Percentiles rank a stretch among this genome's conserved stretches.
These are phyloP conservation scores for Berghia stephanieae DNA, from an alignment of 1,140 invertebrate species.

Conservation along the genomic window DNA sequence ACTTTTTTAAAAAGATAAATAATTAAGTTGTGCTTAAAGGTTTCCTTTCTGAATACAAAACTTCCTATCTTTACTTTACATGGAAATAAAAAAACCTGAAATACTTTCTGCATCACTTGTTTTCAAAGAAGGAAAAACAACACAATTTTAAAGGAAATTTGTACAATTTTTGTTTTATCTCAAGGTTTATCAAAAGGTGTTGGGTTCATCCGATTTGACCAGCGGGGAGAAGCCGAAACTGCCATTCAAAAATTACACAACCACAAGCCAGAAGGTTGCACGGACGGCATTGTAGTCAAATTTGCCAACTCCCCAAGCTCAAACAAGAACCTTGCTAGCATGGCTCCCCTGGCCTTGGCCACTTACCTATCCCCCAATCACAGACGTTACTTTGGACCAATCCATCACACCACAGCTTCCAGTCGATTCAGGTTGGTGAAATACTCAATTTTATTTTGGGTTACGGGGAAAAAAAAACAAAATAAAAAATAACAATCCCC, in stretches of 20 bases:
- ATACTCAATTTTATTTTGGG: too few species aligned
- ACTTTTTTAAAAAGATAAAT: too few species aligned
- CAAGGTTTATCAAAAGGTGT: conserved; percentile 97
- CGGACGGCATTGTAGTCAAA: conserved; percentile 98
- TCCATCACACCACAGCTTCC: conserved; percentile 84
- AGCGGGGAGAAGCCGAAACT: conserved; percentile 94
- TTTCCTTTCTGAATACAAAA: too few species aligned
- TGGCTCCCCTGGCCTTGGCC: conserved; percentile 67
- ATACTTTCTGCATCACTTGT: too few species aligned
- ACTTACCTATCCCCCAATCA: conserved; percentile 81
- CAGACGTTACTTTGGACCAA: conserved; percentile 88
- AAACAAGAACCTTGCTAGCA: conserved; percentile 58
- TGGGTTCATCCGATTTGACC: conserved; percentile 99
- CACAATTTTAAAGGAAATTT: too few species aligned
- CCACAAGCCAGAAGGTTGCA: conserved; percentile 88
- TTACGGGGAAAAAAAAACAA: too few species aligned
- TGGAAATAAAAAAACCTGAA: too few species aligned
- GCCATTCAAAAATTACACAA: conserved; percentile 98
- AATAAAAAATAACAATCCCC: too few species aligned
- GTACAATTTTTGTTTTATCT: too few species aligned
- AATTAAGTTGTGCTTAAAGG: too few species aligned
- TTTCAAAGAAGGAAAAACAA: too few species aligned
- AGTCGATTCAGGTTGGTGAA: conserved; percentile 91
- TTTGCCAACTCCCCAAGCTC: conserved; percentile 88
- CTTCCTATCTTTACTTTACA: too few species aligned